Evolutionary conservation across 2,888 invertebrate species (phyloP), one percentile per base, ranked within the genome.

Genomic region (Watsonalla binaria): DNA sequence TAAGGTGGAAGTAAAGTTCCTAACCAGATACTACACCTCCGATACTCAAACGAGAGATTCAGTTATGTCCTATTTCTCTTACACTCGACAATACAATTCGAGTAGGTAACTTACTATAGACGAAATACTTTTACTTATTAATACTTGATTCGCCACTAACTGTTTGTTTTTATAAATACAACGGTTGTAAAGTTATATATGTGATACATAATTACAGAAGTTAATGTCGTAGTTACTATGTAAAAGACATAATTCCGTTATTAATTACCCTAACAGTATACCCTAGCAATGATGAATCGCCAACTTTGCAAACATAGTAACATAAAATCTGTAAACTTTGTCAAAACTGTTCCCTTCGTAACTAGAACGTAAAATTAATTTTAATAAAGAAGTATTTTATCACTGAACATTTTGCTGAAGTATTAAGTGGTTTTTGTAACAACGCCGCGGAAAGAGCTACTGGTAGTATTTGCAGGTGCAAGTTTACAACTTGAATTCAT

Each of bases 371-470:
- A 15, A 39, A 37, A 39, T 49, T 39, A 39, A 39, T 49, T 49
- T 49, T 39, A 49, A 49, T 39, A 15, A 14, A 45, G 42, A 51
- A 35, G 49, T 42, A 47, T 51, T 42, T 55, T 56, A 59, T 51
- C 45, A 54, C 45, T 7, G 51, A 55, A 58, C 54, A 55, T 62
- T 63, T 57, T 48, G 54, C 57, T 56, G 54, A 59, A 42, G 60
- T 58, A 55, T 62, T 58, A 59, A 66, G 60, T 55, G 54, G 56
- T 58, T 51, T 57, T 66, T 55, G 52, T 59, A 51, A 53, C 39
- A 57, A 45, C 45, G 11, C 54, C 33, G 46, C n/a, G 24, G 45
- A 24, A 51, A 47, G 51, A 58, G 49, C 49, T 15, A 11, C 42
- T 52, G 54, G 24, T 48, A 50, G 11, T 47, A 49, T 49, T 49